Evolutionary conservation across 2,888 invertebrate species (phyloP).

Genomic region (Pollenia labialis): DNA sequence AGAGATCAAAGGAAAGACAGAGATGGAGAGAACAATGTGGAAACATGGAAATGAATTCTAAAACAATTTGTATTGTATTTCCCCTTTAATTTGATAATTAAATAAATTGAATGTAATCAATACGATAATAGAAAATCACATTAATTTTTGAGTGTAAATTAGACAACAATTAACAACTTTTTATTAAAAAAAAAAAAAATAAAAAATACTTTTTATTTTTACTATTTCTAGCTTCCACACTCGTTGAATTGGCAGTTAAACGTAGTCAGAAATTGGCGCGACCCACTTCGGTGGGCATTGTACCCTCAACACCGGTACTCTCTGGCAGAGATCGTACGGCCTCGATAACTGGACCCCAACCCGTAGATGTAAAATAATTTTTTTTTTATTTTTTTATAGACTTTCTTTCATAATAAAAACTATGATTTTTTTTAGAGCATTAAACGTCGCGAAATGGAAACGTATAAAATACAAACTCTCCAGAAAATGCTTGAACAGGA

Average conservation of each 20-base stretch:
- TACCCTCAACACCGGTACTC: conserved; percentile 86
- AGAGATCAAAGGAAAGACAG: background rate
- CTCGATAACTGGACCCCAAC: conserved; percentile 92
- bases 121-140: no score
- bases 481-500: conserved; percentile 96
- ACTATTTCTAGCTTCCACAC: conserved; percentile 86
- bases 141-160: background rate
- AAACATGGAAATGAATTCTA: background rate
- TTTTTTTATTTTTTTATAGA: background rate
- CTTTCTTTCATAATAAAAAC: conserved; percentile 6
- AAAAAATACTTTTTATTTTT: background rate
- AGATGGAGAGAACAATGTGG: background rate
- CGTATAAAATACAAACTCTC: conserved; percentile 92
- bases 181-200: background rate
- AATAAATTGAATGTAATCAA: background rate
- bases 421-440: conserved; percentile 87
- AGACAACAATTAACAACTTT: background rate
- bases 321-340: conserved; percentile 85
- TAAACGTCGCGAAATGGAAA: conserved; percentile 92
- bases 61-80: background rate
- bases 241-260: conserved; percentile 89
- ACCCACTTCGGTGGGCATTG: conserved; percentile 83
- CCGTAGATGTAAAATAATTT: conserved; percentile 90
- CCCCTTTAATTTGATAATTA: conserved; percentile 10
- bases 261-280: conserved; percentile 85